Percentiles rank a stretch among this genome's conserved stretches.
Evolutionary conservation across 2,888 invertebrate species (phyloP).

Genomic region (Spicauda simplicius): DNA sequence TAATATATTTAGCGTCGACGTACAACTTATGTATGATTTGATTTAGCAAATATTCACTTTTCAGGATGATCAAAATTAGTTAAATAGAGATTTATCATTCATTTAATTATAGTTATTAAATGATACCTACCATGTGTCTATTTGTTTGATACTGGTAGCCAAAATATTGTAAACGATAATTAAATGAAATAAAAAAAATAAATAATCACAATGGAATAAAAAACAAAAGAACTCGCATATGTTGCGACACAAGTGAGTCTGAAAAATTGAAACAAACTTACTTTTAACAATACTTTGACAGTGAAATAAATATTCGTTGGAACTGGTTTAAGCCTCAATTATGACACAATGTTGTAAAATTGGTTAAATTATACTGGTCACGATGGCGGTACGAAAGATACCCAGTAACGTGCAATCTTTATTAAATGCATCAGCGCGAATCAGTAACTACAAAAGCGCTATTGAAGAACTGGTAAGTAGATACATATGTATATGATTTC

Average conservation of each 20-base stretch:
- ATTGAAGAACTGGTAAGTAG: constrained; percentile 86
- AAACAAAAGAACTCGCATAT: constrained; percentile 1
- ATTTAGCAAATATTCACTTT: too few relatives aligned
- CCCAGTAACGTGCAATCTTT: constrained; percentile 74
- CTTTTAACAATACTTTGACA: too few relatives aligned
- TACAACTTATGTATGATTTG: too few relatives aligned
- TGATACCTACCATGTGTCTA: neutral
- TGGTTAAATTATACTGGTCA: neutral
- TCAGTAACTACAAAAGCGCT: constrained; percentile 84
- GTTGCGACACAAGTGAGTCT: neutral
- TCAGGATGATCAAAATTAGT: too few relatives aligned
- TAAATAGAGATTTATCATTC: too few relatives aligned
- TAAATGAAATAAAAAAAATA: neutral
- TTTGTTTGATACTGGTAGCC: neutral
- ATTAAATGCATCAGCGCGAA: constrained; percentile 83
- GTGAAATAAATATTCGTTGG: too few relatives aligned
- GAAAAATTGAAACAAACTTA: neutral
- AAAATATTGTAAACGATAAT: neutral
- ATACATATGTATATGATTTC: too few relatives aligned
- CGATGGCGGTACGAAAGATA: constrained; percentile 63
- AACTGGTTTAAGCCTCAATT: neutral
- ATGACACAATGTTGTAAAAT: neutral
- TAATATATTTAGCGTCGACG: too few relatives aligned
- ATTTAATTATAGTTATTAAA: too few relatives aligned
- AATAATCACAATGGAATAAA: too few relatives aligned